phyloP scores from a whole-genome alignment of 2,888 invertebrate genomes.

The Eupeodes luniger region DNA sequence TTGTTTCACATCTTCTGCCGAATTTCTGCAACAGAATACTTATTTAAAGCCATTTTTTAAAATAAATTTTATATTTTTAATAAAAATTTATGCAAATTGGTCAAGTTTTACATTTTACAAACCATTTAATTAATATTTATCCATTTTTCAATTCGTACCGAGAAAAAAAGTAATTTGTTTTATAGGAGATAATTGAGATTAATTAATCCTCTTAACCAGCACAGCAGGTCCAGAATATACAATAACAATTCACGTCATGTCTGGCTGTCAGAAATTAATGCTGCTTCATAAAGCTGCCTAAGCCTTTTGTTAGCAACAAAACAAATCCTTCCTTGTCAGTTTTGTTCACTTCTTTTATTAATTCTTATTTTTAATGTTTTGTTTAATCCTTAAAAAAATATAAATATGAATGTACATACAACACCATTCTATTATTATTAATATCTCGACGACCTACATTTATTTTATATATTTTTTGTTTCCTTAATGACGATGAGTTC shows the following conservation, averaged over 20 bases:
- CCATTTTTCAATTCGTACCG: too few species aligned
- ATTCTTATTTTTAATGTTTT: neutral
- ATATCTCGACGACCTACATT: constrained; percentile 56
- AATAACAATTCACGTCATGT: neutral
- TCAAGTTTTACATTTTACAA: too few species aligned
- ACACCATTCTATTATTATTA: constrained; percentile 44
- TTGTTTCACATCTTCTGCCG: too few species aligned
- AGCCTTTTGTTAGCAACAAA: constrained; percentile 31
- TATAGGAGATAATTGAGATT: constrained; percentile 8
- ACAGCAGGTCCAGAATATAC: too few species aligned
- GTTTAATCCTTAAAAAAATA: constrained; percentile 27
- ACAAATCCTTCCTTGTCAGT: constrained; percentile 15
- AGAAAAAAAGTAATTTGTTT: neutral
- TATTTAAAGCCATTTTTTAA: too few species aligned
- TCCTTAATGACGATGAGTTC: constrained; percentile 40
- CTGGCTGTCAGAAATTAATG: constrained; percentile 10
- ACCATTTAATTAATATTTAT: too few species aligned
- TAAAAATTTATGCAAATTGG: too few species aligned
- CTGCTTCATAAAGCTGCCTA: constrained; percentile 16
- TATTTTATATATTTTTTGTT: constrained; percentile 6
- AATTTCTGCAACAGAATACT: too few species aligned
- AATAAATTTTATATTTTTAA: too few species aligned
- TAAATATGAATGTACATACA: neutral
- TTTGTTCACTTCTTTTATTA: neutral
- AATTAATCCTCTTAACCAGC: constrained; percentile 27